Conservation (phyloP, 2,797 vertebrate species). For the Sebastes flavidus region DNA sequence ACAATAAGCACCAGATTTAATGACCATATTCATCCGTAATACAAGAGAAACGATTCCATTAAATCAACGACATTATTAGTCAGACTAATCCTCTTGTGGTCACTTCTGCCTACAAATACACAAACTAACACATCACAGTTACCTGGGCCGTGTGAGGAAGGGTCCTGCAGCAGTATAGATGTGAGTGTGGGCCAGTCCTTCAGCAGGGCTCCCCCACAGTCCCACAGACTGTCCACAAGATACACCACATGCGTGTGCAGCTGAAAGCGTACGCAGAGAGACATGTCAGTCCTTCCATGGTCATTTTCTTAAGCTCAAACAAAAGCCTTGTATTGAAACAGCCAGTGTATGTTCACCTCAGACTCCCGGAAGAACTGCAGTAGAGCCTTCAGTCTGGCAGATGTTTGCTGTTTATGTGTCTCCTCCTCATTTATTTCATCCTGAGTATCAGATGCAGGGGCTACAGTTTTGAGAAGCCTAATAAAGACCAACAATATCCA, state of each 20-base stretch:
- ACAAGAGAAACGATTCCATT: not conserved
- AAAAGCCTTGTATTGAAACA: not conserved
- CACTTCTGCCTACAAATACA: not conserved
- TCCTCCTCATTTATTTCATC: constrained; percentile 63
- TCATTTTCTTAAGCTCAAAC: not conserved
- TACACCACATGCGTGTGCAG: constrained; percentile 90
- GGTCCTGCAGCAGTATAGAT: constrained; percentile 82
- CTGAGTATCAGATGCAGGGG: constrained; percentile 50
- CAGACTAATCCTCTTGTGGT: not conserved
- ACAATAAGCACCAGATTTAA: not conserved
- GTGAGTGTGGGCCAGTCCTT: constrained; percentile 92
- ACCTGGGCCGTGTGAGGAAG: constrained; percentile 72
- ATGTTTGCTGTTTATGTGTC: constrained; percentile 50
- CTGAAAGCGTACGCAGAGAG: constrained; percentile 63
- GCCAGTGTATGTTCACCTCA: constrained; percentile 78
- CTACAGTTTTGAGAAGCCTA: constrained; percentile 81
- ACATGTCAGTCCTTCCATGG: not conserved
- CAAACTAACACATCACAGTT: not conserved
- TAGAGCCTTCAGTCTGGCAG: constrained; percentile 81
- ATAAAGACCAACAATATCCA: not conserved
- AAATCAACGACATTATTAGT: not conserved
- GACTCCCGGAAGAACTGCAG: constrained; percentile 85
- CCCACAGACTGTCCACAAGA: constrained; percentile 94
- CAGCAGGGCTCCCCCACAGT: constrained; percentile 86
- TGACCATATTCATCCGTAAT: not conserved